Evolutionary conservation across 2,888 invertebrate species (phyloP).

Genomic region (Tortricodes alternella): DNA sequence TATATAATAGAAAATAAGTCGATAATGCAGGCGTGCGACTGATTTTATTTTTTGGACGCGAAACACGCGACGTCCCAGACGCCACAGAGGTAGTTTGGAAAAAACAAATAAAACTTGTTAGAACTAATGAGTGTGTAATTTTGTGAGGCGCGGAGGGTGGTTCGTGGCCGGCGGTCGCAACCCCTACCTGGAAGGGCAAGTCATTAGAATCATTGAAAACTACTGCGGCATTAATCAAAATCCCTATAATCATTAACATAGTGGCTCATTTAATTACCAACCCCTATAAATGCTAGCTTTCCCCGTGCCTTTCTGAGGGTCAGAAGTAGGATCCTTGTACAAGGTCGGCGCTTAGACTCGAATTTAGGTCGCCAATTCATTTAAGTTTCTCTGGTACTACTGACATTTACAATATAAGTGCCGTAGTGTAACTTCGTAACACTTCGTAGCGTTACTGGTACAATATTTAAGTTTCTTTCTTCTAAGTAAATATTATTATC

Average conservation of each 20-base stretch:
- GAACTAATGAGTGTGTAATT: constrained; percentile 78
- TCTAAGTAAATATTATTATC: too few species aligned
- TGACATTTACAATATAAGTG: too few species aligned
- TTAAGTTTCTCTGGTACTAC: too few species aligned
- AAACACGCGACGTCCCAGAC: constrained; percentile 41
- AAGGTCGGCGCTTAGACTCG: neutral
- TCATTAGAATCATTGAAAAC: constrained; percentile 51
- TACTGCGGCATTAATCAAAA: constrained; percentile 59
- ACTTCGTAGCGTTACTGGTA: too few species aligned
- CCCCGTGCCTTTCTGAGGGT: neutral
- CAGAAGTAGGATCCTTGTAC: neutral
- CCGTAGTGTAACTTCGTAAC: too few species aligned
- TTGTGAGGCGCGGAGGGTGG: constrained; percentile 72
- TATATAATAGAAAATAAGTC: neutral
- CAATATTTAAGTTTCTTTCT: too few species aligned
- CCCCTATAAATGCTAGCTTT: neutral
- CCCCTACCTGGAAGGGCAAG: constrained; percentile 65
- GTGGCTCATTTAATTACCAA: constrained; percentile 21
- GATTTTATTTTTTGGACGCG: constrained; percentile 38
- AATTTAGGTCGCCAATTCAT: too few species aligned
- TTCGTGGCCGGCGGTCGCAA: constrained; percentile 66
- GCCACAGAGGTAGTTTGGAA: constrained; percentile 46
- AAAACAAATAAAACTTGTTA: constrained; percentile 68
- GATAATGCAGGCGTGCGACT: constrained; percentile 30
- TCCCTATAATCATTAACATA: constrained; percentile 35